Conservation (phyloP, 2,888 invertebrate species). For the Tribolium freemani region DNA sequence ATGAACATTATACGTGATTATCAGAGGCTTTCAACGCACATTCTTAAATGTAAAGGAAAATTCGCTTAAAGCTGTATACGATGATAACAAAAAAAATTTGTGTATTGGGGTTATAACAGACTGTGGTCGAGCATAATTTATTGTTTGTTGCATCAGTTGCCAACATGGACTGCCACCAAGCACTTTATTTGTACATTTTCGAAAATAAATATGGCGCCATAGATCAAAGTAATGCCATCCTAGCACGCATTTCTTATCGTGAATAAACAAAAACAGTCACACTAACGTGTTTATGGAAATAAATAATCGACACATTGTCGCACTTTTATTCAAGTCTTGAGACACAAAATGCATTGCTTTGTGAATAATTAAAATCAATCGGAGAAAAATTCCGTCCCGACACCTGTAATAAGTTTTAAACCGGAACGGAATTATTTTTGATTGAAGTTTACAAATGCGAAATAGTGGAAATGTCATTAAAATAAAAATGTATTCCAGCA, state of each 20-base stretch:
- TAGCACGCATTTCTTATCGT: not conserved
- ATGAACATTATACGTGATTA: conserved; percentile 22
- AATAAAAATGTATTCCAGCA: no score
- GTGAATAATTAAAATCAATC: no score
- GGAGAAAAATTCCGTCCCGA: no score
- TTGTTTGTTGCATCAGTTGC: conserved; percentile 12
- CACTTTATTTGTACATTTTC: not conserved
- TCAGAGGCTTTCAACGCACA: conserved; percentile 16
- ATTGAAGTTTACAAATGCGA: no score
- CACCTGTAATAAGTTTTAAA: no score
- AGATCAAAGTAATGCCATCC: not conserved
- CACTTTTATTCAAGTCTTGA: not conserved
- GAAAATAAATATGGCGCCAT: not conserved
- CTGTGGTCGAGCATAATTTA: conserved; percentile 16
- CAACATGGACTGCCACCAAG: not conserved
- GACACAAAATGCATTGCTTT: no score
- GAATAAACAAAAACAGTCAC: not conserved
- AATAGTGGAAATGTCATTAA: no score
- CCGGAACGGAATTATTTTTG: no score
- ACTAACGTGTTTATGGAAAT: not conserved
- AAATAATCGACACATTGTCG: not conserved
- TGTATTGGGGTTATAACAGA: conserved; percentile 11
- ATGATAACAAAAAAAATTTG: conserved; percentile 16
- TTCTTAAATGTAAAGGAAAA: conserved; percentile 28
- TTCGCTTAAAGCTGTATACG: conserved; percentile 18